phyloP scores from a whole-genome alignment of 2,888 invertebrate genomes.

The Lycaena phlaeas region DNA sequence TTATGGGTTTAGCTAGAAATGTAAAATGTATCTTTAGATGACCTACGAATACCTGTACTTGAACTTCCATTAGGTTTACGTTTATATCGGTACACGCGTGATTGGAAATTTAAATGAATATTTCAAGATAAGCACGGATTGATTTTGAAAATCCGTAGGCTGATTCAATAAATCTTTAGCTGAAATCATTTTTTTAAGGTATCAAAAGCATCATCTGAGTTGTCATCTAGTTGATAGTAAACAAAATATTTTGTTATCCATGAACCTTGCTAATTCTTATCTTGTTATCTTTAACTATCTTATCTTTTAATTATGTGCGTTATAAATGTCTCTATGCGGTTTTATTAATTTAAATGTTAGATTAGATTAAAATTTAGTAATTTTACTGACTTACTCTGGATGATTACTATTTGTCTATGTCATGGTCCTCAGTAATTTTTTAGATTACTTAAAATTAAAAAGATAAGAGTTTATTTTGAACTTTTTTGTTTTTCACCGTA shows the following conservation, averaged over 20 bases:
- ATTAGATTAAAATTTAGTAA: conserved; percentile 1
- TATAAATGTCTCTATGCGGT: conserved; percentile 2
- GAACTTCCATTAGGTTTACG: conserved; percentile 30
- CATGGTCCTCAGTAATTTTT: not conserved
- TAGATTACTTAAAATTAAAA: no score
- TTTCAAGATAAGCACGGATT: no score
- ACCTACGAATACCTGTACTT: conserved; percentile 31
- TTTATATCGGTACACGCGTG: conserved; percentile 24
- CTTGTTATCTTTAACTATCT: conserved; percentile 22
- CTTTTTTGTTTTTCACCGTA: no score
- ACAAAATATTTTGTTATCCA: no score
- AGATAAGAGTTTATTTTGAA: no score
- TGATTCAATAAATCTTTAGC: no score
- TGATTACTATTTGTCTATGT: not conserved
- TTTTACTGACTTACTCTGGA: not conserved
- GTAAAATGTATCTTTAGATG: conserved; percentile 41
- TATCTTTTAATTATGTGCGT: conserved; percentile 18
- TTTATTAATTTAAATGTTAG: conserved; percentile 1
- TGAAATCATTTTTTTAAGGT: no score
- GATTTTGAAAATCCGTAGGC: no score
- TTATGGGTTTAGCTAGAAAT: conserved; percentile 48
- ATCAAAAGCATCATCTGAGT: no score
- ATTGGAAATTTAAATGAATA: not conserved
- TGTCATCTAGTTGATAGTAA: no score
- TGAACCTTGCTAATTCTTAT: conserved; percentile 21